phyloP scores from a whole-genome alignment of 2,113 vertebrate species.

The Okapia johnstoni region DNA sequence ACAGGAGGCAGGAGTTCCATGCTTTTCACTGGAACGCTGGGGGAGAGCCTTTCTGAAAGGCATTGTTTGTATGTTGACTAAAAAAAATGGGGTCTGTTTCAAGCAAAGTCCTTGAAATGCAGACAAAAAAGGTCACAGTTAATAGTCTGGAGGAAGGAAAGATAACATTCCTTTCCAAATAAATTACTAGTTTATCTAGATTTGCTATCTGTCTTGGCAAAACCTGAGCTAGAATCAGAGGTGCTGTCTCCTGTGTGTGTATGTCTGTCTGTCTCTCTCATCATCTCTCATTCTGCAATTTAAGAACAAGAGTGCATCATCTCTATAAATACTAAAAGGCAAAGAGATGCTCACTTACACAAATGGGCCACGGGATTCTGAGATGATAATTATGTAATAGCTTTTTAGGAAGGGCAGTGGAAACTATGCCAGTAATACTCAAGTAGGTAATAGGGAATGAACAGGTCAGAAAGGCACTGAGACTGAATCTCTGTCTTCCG shows the following conservation, averaged over 20 bases:
- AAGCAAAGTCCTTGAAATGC: constrained; percentile 14
- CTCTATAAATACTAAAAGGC: neutral
- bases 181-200: neutral
- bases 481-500: neutral
- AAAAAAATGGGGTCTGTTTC: neutral
- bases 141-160: constrained; percentile 18
- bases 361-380: neutral
- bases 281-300: neutral
- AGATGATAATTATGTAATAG: neutral
- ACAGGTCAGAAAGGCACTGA: neutral
- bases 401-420: neutral
- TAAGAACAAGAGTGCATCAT: neutral
- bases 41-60: neutral
- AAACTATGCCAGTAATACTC: neutral
- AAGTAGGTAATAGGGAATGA: neutral
- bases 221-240: neutral
- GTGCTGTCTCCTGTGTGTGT: neutral
- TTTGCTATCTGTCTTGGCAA: neutral
- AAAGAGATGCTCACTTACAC: neutral
- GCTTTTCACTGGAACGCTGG: neutral
- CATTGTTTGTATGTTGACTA: neutral
- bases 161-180: neutral
- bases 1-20: neutral
- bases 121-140: neutral
- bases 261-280: neutral